Evolutionary conservation across 2,888 invertebrate species (phyloP).

Genomic region (Drosophila nigricruria): DNA sequence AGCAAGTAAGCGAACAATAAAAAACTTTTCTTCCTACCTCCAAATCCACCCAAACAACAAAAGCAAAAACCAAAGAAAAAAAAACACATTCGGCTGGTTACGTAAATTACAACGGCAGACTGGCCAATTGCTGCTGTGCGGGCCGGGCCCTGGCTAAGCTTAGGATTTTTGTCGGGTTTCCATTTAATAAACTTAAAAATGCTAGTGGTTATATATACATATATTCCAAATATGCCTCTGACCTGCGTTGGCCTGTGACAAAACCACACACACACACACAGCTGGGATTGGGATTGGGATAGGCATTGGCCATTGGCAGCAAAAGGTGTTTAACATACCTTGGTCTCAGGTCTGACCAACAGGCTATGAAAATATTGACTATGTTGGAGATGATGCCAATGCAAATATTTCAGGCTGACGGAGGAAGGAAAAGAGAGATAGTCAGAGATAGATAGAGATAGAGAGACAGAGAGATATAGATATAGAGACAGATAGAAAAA

Average conservation of each 20-base stretch:
- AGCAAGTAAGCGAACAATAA: constrained; percentile 80
- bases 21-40: constrained; percentile 56
- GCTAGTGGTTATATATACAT: constrained; percentile 53
- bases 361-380: neutral
- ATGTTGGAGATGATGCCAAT: neutral
- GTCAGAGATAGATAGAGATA: too few species aligned
- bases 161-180: constrained; percentile 28
- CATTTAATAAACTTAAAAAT: constrained; percentile 70
- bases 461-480: neutral
- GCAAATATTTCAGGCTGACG: neutral
- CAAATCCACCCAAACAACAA: constrained; percentile 14
- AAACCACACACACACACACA: constrained; percentile 13
- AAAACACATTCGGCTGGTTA: constrained; percentile 61
- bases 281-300: too few species aligned
- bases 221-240: constrained; percentile 55
- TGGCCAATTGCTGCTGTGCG: constrained; percentile 30
- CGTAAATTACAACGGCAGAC: constrained; percentile 65
- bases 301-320: constrained; percentile 26
- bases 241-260: constrained; percentile 25
- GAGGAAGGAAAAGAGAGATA: too few species aligned
- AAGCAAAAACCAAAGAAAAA: neutral
- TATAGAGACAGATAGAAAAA: too few species aligned
- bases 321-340: constrained; percentile 11
- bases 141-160: neutral
- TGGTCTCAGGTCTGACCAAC: neutral